Evolutionary conservation across 2,113 vertebrate species (phyloP).

Genomic region (Girardinichthys multiradiatus): DNA sequence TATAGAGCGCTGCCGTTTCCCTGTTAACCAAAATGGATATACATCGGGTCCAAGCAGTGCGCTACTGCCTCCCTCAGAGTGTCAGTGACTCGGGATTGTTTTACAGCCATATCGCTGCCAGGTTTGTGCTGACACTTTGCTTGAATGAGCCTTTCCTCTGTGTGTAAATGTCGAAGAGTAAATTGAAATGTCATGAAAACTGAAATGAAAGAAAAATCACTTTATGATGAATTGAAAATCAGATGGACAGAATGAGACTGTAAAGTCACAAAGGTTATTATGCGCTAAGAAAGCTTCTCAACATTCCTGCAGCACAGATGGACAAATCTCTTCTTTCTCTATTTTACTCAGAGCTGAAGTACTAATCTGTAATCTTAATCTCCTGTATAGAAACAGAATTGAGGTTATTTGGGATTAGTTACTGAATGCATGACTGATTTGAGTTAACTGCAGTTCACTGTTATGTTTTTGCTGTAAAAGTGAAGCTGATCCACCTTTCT

Average conservation of each 20-base stretch:
- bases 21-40: conserved; percentile 68
- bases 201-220: too few species aligned
- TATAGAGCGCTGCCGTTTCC: conserved; percentile 17
- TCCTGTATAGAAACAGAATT: conserved; percentile 41
- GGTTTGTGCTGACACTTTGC: conserved; percentile 64
- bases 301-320: conserved; percentile 32
- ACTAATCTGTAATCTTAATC: conserved; percentile 74
- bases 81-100: conserved; percentile 79
- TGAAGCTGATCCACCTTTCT: conserved; percentile 5
- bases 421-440: conserved; percentile 11
- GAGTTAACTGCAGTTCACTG: conserved; percentile 11
- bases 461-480: not conserved
- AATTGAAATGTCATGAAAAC: conserved; percentile 17
- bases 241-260: not conserved
- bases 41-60: conserved; percentile 63
- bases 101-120: conserved; percentile 69
- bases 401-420: conserved; percentile 58
- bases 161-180: conserved; percentile 13
- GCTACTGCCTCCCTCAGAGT: conserved; percentile 78
- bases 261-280: not conserved
- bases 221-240: not conserved
- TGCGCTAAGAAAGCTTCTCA: conserved; percentile 21
- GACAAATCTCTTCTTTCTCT: conserved; percentile 42
- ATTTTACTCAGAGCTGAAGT: conserved; percentile 68
- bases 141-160: conserved; percentile 9